Conservation (phyloP, 92 coral and sea anemone species). For the Porites lobata region DNA sequence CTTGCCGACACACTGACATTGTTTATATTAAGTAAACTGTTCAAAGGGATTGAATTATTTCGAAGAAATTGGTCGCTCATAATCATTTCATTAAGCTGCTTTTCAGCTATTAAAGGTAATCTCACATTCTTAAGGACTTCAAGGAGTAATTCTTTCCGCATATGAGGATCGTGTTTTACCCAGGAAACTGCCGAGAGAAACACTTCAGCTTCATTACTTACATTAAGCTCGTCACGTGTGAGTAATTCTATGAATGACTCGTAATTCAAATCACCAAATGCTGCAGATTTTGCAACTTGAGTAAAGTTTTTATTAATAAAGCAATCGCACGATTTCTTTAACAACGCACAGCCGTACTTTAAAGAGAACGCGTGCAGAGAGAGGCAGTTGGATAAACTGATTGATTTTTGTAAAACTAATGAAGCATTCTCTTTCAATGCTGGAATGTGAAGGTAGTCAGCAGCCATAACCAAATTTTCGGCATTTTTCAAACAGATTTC, state of each 20-base stretch:
- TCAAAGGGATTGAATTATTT: not conserved
- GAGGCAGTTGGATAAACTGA: slow-evolving; percentile 70
- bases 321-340: slow-evolving; percentile 46
- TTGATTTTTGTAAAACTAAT: slow-evolving; percentile 49
- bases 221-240: slow-evolving; percentile 67
- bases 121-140: slow-evolving; percentile 43
- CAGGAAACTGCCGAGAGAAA: slow-evolving; percentile 73
- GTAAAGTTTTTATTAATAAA: slow-evolving; percentile 69
- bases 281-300: slow-evolving; percentile 59
- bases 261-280: slow-evolving; percentile 57
- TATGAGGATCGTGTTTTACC: slow-evolving; percentile 66
- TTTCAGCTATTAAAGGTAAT: slow-evolving; percentile 14
- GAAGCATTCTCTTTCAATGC: slow-evolving; percentile 67
- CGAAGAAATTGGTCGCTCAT: slow-evolving; percentile 1
- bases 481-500: slow-evolving; percentile 64
- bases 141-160: slow-evolving; percentile 53
- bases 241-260: slow-evolving; percentile 50
- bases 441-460: slow-evolving; percentile 76
- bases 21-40: not conserved
- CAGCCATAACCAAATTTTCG: slow-evolving; percentile 66
- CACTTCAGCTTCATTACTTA: slow-evolving; percentile 72
- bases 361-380: slow-evolving; percentile 59
- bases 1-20: too few relatives aligned
- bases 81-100: not conserved
- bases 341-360: slow-evolving; percentile 58